These are phyloP conservation scores for Eulemur albifrons DNA, from an alignment of 2,797 vertebrate species.

Conservation along the genomic window DNA sequence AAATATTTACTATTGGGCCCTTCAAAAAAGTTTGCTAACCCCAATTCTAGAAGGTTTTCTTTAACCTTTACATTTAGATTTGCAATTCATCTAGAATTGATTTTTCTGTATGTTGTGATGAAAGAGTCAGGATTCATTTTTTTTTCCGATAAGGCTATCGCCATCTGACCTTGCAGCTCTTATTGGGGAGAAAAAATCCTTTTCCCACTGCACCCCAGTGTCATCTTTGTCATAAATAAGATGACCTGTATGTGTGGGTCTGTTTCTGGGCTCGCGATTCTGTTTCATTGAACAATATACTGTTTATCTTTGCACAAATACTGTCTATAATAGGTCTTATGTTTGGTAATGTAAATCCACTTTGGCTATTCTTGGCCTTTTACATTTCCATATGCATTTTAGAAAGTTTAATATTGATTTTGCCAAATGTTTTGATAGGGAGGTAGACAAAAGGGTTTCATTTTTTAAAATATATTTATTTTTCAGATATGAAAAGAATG, in stretches of 20 bases:
- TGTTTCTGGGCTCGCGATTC: background rate
- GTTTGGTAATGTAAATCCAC: background rate
- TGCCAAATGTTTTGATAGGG: background rate
- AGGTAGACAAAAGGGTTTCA: background rate
- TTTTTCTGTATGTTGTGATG: background rate
- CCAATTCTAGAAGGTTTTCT: background rate
- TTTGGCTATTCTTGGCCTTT: background rate
- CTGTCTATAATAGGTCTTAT: background rate
- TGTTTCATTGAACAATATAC: background rate
- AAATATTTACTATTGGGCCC: background rate
- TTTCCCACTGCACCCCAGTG: background rate
- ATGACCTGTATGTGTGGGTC: background rate
- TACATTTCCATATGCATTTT: background rate
- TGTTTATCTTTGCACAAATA: background rate
- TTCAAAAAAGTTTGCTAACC: background rate
- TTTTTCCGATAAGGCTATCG: background rate
- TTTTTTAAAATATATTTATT: background rate
- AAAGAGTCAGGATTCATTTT: background rate
- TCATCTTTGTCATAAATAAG: background rate
- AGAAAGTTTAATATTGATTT: background rate
- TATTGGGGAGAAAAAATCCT: background rate
- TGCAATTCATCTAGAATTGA: background rate
- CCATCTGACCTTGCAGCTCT: background rate
- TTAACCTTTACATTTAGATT: background rate
- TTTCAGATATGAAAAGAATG: slow-evolving; percentile 15